These are phyloP conservation scores for Drosophila insularis DNA, from an alignment of 1,140 invertebrate genomes.

Conservation along the genomic window DNA sequence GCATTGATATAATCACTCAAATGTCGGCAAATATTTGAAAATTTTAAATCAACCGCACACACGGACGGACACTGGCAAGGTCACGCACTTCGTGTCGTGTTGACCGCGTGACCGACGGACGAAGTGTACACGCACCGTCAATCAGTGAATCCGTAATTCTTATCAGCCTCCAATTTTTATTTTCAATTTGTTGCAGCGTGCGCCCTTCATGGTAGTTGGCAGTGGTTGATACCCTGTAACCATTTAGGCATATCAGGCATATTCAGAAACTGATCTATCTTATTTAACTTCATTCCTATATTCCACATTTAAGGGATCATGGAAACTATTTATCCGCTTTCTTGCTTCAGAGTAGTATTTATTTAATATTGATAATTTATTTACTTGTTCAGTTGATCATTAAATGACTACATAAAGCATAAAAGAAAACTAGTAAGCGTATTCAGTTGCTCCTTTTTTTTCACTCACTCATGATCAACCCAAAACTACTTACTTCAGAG, in stretches of 20 bases:
- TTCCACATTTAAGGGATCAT: too few species aligned
- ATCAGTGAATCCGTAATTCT: constrained; percentile 7
- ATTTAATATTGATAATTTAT: too few species aligned
- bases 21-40: constrained; percentile 23
- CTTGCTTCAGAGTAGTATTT: too few species aligned
- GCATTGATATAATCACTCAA: constrained; percentile 36
- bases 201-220: not conserved
- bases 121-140: constrained; percentile 10
- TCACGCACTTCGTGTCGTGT: constrained; percentile 49
- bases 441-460: too few species aligned
- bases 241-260: not conserved
- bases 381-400: too few species aligned
- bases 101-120: constrained; percentile 39
- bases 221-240: not conserved
- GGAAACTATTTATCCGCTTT: too few species aligned
- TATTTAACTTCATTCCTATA: too few species aligned
- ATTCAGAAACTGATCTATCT: too few species aligned
- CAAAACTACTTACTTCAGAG: too few species aligned
- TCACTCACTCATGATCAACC: too few species aligned
- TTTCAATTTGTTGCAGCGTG: constrained; percentile 3
- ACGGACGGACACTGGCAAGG: constrained; percentile 25
- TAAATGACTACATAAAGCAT: too few species aligned
- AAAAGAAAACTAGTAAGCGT: too few species aligned
- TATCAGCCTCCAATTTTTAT: constrained; percentile 12
- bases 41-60: not conserved